phyloP scores from a whole-genome alignment of 2,113 vertebrate genomes.

The Puffinus mauretanicus region DNA sequence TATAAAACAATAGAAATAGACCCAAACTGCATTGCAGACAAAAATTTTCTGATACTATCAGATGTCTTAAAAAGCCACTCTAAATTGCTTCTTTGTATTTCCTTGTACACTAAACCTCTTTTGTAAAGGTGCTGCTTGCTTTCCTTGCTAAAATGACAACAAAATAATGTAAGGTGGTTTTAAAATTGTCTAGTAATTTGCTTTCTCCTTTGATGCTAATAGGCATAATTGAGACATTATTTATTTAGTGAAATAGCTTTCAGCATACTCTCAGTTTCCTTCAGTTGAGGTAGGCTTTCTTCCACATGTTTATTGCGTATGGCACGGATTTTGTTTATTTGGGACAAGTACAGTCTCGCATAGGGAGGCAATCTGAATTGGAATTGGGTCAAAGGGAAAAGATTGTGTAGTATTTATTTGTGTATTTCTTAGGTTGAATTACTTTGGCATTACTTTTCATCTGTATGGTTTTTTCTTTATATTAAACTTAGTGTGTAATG shows the following conservation, averaged over 20 bases:
- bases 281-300: not conserved
- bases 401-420: not conserved
- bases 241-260: not conserved
- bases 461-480: not conserved
- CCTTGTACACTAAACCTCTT: not conserved
- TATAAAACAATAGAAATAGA: not conserved
- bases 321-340: constrained; percentile 8
- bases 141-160: not conserved
- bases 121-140: not conserved
- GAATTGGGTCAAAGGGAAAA: not conserved
- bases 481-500: not conserved
- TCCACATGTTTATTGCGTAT: not conserved
- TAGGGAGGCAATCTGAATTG: not conserved
- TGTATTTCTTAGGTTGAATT: not conserved
- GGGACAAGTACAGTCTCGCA: not conserved
- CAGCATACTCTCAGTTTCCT: not conserved
- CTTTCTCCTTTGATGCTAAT: constrained; percentile 22
- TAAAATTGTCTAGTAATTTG: not conserved
- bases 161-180: not conserved
- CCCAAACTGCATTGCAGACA: not conserved
- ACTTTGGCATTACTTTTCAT: not conserved
- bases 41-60: not conserved
- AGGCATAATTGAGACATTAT: constrained; percentile 16
- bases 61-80: not conserved
- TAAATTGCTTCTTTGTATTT: not conserved